A percentile compares a stretch with the other conserved stretches of the same genome.
These are phyloP conservation scores for Phataginus tricuspis DNA, from an alignment of 2,797 vertebrate genomes.

Conservation along the genomic window DNA sequence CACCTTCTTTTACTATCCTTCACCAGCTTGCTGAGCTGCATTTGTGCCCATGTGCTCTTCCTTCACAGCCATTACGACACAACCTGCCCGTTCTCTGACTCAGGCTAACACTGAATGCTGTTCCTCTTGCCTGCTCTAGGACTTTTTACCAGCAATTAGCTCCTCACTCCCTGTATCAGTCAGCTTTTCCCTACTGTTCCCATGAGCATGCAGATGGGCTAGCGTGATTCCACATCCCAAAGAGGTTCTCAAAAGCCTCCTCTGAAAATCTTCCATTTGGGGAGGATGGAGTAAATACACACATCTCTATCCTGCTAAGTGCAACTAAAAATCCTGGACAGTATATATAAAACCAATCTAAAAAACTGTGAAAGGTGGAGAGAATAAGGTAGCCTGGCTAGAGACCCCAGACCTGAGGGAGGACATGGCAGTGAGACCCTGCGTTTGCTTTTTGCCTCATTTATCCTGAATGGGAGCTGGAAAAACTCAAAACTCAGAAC, in stretches of 20 bases:
- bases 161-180: background rate
- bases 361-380: background rate
- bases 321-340: background rate
- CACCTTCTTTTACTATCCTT: background rate
- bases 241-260: background rate
- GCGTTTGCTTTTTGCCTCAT: background rate
- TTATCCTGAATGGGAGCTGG: background rate
- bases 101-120: background rate
- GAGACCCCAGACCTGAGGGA: background rate
- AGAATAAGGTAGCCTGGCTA: background rate
- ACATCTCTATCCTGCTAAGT: background rate
- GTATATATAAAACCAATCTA: background rate
- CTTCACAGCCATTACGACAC: background rate
- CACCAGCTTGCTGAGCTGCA: background rate
- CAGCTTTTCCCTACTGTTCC: background rate
- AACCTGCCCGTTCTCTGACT: background rate
- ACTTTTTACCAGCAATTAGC: background rate
- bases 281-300: background rate
- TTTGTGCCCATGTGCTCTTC: too few relatives aligned
- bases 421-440: background rate
- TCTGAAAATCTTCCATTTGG: background rate
- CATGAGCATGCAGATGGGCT: background rate
- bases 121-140: background rate
- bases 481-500: background rate
- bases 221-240: background rate